Conservation (phyloP, 1,140 invertebrate species). For the Globodera rostochiensis region DNA sequence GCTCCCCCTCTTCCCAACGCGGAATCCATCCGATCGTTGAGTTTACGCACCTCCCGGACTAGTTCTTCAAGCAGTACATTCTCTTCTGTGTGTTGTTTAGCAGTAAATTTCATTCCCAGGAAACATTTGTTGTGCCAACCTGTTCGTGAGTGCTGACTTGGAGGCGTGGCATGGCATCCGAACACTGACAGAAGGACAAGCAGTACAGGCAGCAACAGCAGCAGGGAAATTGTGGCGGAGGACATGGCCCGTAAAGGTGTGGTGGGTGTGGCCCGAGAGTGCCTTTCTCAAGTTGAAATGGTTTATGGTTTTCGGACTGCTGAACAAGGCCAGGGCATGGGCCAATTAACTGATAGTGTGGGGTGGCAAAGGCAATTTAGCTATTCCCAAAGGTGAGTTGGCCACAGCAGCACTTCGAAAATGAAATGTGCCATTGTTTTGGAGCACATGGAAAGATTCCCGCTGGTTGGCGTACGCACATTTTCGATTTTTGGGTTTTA, state of each 20-base stretch:
- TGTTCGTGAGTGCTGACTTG: background rate
- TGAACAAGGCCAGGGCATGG: background rate
- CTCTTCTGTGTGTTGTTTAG: background rate
- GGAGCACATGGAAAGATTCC: background rate
- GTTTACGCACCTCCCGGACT: background rate
- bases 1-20: background rate
- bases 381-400: background rate
- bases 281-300: background rate
- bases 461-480: background rate
- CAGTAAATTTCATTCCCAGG: background rate
- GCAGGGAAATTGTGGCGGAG: background rate
- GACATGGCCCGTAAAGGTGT: background rate
- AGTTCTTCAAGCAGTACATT: slow-evolving; percentile 1
- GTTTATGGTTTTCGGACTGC: background rate
- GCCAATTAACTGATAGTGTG: background rate
- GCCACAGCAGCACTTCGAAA: background rate
- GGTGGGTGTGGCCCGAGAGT: background rate
- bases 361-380: background rate
- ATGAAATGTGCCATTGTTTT: background rate
- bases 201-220: background rate
- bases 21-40: background rate
- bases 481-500: too few relatives aligned
- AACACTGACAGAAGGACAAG: background rate
- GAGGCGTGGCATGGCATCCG: background rate
- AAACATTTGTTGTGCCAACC: background rate